Percentiles rank a stretch among this genome's conserved stretches.
Evolutionary conservation across 2,113 vertebrate species (phyloP).

Genomic region (Coptodon rendalli): DNA sequence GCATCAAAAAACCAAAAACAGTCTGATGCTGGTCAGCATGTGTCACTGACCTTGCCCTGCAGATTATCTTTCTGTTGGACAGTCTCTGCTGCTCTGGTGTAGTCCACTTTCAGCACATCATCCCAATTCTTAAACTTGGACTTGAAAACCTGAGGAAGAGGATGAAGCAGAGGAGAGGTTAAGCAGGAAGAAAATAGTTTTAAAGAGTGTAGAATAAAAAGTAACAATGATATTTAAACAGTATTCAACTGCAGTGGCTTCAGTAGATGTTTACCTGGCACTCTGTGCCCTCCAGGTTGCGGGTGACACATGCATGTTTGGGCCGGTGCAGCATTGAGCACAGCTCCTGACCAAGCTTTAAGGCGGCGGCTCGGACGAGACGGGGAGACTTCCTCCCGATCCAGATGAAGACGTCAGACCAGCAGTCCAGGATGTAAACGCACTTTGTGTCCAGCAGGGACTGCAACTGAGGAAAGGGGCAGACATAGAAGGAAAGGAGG

Average conservation of each 20-base stretch:
- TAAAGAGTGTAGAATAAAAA: background rate
- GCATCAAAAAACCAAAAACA: background rate
- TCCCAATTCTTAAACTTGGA: constrained; percentile 99
- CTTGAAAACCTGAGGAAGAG: constrained; percentile 84
- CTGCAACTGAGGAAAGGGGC: constrained; percentile 76
- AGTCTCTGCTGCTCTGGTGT: constrained; percentile 88
- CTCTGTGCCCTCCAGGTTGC: constrained; percentile 93
- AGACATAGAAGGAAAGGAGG: background rate
- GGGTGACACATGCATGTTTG: constrained; percentile 85
- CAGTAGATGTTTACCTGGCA: constrained; percentile 76
- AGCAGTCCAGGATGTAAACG: constrained; percentile 96
- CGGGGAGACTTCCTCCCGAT: constrained; percentile 91
- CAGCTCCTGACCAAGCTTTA: constrained; percentile 96
- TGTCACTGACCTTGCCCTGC: constrained; percentile 73
- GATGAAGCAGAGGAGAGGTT: background rate
- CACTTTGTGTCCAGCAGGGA: constrained; percentile 90
- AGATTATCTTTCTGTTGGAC: constrained; percentile 78
- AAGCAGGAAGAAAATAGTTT: background rate
- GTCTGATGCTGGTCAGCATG: background rate
- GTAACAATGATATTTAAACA: background rate
- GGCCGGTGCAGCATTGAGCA: constrained; percentile 94
- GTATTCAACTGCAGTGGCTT: background rate
- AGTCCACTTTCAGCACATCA: constrained; percentile 91
- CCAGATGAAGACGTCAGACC: constrained; percentile 98
- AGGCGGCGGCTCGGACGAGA: constrained; percentile 88